Base-by-base conservation (phyloP, 2,888 invertebrate genomes). In the Spilosoma lubricipeda region DNA sequence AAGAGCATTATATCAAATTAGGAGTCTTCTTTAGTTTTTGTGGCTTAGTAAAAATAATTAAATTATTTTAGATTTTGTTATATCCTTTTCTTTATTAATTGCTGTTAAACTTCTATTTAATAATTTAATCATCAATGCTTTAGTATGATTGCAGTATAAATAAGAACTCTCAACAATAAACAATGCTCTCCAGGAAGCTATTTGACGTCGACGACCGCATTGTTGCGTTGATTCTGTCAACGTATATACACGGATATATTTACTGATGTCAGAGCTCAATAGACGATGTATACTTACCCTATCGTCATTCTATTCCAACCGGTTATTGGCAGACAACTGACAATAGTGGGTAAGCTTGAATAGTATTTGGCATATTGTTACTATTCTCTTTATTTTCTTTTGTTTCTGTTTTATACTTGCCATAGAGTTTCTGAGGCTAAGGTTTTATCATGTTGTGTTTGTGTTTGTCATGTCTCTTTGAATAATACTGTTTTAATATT, bases 191-290 rank as follows among this genome's bases (percentile, higher is more conserved):
- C 15, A 69, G 15, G 1, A 36, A 23, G n/a, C 56, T 69, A 56
- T 27, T n/a, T n/a, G 52, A n/a, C 52, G 48, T 39, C 18, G 5
- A 27, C 33, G 66, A 71, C n/a, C 65, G 20, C 36, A 71, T 66
- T 52, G 66, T 52, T 71, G 9, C 52, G 66, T 66, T 36, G 36
- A 64, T 68, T 68, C 27, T 45, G 42, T 42, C 67, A 63, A 67
- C 27, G 18, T 68, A 63, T 33, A 59, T 45, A 59, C 30, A 52
- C 23, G 18, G 20, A 48, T 71, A 30, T 71, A 56, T 71, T 67
- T 72, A 39, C 33, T 45, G 33, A 71, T 52, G 66, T 66, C 36
- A 48, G 45, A 52, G 48, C 48, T 64, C 68, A 27, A 67, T 59
- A 67, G 20, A 30, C 45, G 27, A 42, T 39, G 52, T 30, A 56